Evolutionary conservation across 1,140 invertebrate genomes (phyloP).

Genomic region (Mercenaria mercenaria): DNA sequence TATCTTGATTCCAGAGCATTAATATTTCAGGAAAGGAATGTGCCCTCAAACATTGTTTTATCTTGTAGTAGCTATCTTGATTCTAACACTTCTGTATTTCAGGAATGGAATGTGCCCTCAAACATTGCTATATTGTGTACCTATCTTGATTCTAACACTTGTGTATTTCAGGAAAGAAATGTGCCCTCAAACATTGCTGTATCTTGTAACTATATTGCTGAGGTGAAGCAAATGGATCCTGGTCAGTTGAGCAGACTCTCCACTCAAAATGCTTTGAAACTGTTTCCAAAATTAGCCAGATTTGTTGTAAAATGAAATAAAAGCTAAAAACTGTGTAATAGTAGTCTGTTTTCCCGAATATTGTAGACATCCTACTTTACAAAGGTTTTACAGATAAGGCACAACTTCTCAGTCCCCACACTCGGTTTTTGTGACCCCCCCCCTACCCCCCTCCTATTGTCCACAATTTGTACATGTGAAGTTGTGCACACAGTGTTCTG

Average conservation of each 20-base stretch:
- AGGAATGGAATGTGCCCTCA: constrained; percentile 84
- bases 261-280: constrained; percentile 83
- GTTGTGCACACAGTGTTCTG: too few species aligned
- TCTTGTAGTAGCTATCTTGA: too few species aligned
- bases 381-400: too few species aligned
- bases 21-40: too few species aligned
- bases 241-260: constrained; percentile 81
- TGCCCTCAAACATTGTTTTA: too few species aligned
- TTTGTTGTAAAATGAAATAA: constrained; percentile 65
- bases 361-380: too few species aligned
- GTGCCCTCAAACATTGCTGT: constrained; percentile 84
- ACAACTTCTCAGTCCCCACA: too few species aligned
- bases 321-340: background rate
- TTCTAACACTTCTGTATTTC: constrained; percentile 64
- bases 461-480: too few species aligned
- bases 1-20: too few species aligned
- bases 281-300: constrained; percentile 81
- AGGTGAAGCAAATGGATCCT: constrained; percentile 82
- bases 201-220: constrained; percentile 85
- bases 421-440: too few species aligned
- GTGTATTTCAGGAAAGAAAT: constrained; percentile 80
- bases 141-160: too few species aligned
- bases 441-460: too few species aligned
- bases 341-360: background rate
- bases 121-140: constrained; percentile 85